Percentiles rank a stretch among this genome's conserved stretches.
Conservation (phyloP, 1,140 invertebrate species). For the Acromyrmex heyeri region DNA sequence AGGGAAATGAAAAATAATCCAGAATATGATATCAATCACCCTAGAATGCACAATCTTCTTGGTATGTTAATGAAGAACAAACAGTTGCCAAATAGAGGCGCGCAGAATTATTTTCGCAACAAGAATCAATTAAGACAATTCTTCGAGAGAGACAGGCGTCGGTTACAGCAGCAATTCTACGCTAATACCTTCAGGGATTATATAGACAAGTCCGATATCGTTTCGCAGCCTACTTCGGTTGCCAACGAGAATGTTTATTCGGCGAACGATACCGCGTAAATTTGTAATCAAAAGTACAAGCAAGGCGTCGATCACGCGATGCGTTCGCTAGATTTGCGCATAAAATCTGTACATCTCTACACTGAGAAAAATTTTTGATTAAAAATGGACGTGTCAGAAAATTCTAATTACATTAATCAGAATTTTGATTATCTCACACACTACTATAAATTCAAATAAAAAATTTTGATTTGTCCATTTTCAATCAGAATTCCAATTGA, state of each 20-base stretch:
- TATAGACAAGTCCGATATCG: slow-evolving; percentile 75
- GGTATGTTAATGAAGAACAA: slow-evolving; percentile 85
- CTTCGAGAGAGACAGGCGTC: slow-evolving; percentile 74
- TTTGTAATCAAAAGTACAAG: slow-evolving; percentile 50
- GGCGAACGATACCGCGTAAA: slow-evolving; percentile 25
- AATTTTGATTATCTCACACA: no score
- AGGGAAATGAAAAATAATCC: slow-evolving; percentile 63
- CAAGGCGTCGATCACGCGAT: slow-evolving; percentile 18
- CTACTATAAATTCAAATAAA: no score
- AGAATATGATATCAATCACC: slow-evolving; percentile 78
- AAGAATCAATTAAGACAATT: slow-evolving; percentile 70
- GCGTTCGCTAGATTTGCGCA: neutral
- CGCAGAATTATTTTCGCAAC: slow-evolving; percentile 70
- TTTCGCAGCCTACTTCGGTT: neutral
- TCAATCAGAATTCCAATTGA: no score
- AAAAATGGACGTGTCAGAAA: no score
- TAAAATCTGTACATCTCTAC: neutral
- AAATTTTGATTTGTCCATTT: no score
- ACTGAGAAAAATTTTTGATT: no score
- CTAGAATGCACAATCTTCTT: slow-evolving; percentile 82
- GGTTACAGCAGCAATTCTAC: slow-evolving; percentile 65
- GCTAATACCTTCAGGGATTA: slow-evolving; percentile 63
- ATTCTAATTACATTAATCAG: no score
- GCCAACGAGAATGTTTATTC: slow-evolving; percentile 18
- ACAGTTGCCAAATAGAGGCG: slow-evolving; percentile 73